Percentiles rank a stretch among this genome's conserved stretches.
Evolutionary conservation across 2,113 vertebrate genomes (phyloP).

Genomic region (Murina feae): DNA sequence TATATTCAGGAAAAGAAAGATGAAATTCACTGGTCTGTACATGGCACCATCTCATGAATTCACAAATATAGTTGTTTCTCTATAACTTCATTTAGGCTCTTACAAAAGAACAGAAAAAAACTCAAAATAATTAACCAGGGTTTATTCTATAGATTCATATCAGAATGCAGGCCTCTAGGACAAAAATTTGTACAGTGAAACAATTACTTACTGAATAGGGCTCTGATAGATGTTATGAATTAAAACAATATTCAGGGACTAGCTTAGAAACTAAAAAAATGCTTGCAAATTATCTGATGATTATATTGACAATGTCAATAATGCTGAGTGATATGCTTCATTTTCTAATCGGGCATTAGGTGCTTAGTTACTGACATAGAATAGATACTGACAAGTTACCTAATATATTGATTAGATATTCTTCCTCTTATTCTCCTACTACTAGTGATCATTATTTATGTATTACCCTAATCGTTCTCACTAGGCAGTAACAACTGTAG

Average conservation of each 20-base stretch:
- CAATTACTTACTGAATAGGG: neutral
- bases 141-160: neutral
- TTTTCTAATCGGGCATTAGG: conserved; percentile 16
- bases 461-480: neutral
- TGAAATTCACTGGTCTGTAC: neutral
- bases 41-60: neutral
- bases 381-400: neutral
- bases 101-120: neutral
- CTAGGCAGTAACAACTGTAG: neutral
- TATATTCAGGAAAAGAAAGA: neutral
- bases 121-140: neutral
- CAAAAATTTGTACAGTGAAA: neutral
- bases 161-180: neutral
- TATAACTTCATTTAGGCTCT: neutral
- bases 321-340: neutral
- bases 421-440: neutral
- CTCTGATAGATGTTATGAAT: neutral
- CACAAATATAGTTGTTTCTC: too few species aligned
- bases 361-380: neutral
- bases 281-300: neutral
- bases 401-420: neutral
- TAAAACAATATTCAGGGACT: neutral
- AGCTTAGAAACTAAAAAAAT: neutral
- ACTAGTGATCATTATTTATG: neutral
- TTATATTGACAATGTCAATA: neutral